phyloP scores from a whole-genome alignment of 2,113 vertebrate genomes.

The Parus major region DNA sequence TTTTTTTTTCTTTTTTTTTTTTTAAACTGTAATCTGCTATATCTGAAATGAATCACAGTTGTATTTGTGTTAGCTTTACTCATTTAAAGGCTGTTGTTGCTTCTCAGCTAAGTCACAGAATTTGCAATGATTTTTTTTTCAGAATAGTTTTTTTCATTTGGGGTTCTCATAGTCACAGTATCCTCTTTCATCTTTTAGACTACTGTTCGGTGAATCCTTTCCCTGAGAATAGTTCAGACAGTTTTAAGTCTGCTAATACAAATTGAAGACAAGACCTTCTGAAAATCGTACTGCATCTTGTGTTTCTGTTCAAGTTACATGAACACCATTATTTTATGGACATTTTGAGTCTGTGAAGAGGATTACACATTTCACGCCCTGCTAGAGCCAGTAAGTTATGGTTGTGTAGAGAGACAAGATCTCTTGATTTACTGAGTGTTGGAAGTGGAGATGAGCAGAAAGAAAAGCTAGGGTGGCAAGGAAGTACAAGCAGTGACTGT shows the following conservation, averaged over 20 bases:
- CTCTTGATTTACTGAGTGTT: background rate
- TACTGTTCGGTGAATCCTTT: background rate
- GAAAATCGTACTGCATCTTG: background rate
- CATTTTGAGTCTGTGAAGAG: background rate
- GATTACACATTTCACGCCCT: background rate
- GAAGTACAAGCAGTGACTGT: background rate
- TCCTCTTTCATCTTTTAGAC: background rate
- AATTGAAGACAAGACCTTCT: background rate
- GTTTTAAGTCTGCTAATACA: background rate
- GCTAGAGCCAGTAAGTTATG: background rate
- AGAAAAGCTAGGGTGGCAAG: background rate
- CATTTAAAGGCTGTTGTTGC: background rate
- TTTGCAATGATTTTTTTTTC: background rate
- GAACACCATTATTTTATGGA: background rate
- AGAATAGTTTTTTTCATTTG: background rate
- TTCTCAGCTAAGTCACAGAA: background rate
- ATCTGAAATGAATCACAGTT: background rate
- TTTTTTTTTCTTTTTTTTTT: background rate
- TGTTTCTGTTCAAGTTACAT: background rate
- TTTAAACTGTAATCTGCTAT: background rate
- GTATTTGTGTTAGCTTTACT: background rate
- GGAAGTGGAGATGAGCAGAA: background rate
- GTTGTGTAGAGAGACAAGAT: background rate
- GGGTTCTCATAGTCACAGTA: background rate
- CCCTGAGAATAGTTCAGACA: background rate